A percentile compares a stretch with the other conserved stretches of the same genome.
These are phyloP conservation scores for Drosophila niveifrons DNA, from an alignment of 2,888 invertebrate species.

Conservation along the genomic window DNA sequence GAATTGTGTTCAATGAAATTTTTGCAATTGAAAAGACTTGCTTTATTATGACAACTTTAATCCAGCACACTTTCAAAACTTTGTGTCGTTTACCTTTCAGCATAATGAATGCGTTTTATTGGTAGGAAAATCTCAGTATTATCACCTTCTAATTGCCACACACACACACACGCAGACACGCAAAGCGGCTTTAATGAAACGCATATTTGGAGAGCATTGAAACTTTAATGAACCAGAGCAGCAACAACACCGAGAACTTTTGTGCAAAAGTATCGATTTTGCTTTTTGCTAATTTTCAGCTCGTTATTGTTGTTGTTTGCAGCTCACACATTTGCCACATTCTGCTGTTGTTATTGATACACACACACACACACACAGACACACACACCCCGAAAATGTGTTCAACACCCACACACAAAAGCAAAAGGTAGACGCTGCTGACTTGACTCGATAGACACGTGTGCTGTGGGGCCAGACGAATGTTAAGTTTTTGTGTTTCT, in stretches of 20 bases:
- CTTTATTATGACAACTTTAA: background rate
- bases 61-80: too few species aligned
- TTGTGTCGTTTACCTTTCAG: background rate
- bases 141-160: conserved; percentile 13
- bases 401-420: conserved; percentile 37
- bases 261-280: conserved; percentile 63
- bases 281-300: conserved; percentile 73
- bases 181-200: conserved; percentile 53
- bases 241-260: conserved; percentile 28
- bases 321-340: conserved; percentile 49
- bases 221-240: conserved; percentile 61
- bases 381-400: conserved; percentile 11
- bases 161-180: background rate
- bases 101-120: conserved; percentile 2
- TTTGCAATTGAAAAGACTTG: too few species aligned
- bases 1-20: background rate
- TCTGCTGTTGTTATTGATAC: conserved; percentile 60
- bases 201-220: conserved; percentile 42
- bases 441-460: conserved; percentile 40
- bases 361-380: conserved; percentile 22
- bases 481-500: conserved; percentile 48
- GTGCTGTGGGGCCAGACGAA: conserved; percentile 39
- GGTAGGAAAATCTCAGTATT: conserved; percentile 8
- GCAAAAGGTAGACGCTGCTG: conserved; percentile 24
- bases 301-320: conserved; percentile 55